A percentile compares a stretch with the other conserved stretches of the same genome.
Conservation (phyloP, 2,888 invertebrate species). For the Tuta absoluta region DNA sequence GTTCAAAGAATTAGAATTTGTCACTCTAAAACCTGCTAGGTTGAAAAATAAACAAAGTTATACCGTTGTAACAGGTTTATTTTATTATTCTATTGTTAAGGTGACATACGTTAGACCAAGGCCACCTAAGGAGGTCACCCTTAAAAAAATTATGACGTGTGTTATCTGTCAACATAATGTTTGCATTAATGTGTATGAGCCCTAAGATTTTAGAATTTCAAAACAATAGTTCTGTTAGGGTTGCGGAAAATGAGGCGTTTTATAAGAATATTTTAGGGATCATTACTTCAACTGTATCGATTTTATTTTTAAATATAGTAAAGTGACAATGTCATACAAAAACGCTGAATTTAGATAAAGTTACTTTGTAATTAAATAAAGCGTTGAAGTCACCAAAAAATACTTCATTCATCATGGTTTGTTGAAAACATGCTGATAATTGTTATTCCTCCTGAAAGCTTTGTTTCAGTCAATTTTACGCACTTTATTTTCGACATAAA, state of each 20-base stretch:
- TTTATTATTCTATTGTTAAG: constrained; percentile 1
- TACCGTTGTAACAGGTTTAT: no score
- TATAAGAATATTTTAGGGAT: no score
- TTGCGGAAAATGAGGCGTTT: background rate
- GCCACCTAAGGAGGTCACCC: constrained; percentile 1
- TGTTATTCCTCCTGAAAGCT: background rate
- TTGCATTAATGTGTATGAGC: background rate
- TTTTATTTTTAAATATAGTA: no score
- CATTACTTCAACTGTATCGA: no score
- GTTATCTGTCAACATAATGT: constrained; percentile 7
- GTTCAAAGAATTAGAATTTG: no score
- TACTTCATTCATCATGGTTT: no score
- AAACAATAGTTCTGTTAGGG: constrained; percentile 4
- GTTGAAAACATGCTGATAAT: background rate
- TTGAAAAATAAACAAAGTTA: no score
- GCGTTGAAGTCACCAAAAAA: no score
- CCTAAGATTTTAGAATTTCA: background rate
- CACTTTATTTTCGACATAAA: background rate
- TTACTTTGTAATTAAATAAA: no score
- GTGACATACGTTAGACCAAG: constrained; percentile 3
- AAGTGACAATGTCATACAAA: no score
- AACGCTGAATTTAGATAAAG: no score
- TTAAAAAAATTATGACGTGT: background rate
- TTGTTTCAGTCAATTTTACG: background rate
- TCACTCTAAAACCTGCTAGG: no score